Percentiles rank a stretch among this genome's conserved stretches.
Evolutionary conservation across 1,140 invertebrate genomes (phyloP).

Genomic region (Drosophila takahashii): DNA sequence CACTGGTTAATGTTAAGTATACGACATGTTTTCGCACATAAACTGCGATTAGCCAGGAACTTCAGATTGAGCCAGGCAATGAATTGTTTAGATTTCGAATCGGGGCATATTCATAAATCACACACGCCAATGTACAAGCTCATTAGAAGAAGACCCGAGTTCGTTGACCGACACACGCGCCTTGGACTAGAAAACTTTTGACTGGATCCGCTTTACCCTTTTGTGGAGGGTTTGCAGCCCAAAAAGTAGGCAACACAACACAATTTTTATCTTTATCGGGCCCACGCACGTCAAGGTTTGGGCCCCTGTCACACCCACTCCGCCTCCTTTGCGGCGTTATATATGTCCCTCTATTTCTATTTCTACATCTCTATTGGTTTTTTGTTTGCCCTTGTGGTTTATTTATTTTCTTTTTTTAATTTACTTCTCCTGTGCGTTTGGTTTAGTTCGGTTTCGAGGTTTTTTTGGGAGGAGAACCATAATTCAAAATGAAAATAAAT

Average conservation of each 20-base stretch:
- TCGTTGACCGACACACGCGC: slow-evolving; percentile 60
- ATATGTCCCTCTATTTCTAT: slow-evolving; percentile 43
- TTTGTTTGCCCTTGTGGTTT: slow-evolving; percentile 40
- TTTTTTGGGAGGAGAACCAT: slow-evolving; percentile 38
- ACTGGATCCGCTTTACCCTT: slow-evolving; percentile 50
- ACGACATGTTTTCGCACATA: slow-evolving; percentile 62
- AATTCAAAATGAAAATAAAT: slow-evolving; percentile 76
- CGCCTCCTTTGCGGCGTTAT: slow-evolving; percentile 17
- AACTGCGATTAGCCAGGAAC: slow-evolving; percentile 53
- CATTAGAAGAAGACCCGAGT: slow-evolving; percentile 26
- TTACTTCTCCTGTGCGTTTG: slow-evolving; percentile 47
- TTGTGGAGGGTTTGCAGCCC: slow-evolving; percentile 33
- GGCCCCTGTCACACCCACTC: slow-evolving; percentile 25
- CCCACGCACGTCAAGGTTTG: slow-evolving; percentile 60
- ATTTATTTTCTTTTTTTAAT: slow-evolving; percentile 70
- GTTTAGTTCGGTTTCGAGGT: slow-evolving; percentile 15
- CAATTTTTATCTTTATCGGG: slow-evolving; percentile 77
- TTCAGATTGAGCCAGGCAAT: slow-evolving; percentile 37
- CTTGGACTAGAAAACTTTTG: slow-evolving; percentile 43
- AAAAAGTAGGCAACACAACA: slow-evolving; percentile 55
- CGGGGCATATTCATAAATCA: slow-evolving; percentile 60
- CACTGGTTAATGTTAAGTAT: slow-evolving; percentile 41
- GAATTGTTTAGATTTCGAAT: slow-evolving; percentile 24
- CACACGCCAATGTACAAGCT: slow-evolving; percentile 31
- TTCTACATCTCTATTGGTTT: slow-evolving; percentile 37